Evolutionary conservation across 2,113 vertebrate genomes (phyloP).

Genomic region (Megaptera novaeangliae): DNA sequence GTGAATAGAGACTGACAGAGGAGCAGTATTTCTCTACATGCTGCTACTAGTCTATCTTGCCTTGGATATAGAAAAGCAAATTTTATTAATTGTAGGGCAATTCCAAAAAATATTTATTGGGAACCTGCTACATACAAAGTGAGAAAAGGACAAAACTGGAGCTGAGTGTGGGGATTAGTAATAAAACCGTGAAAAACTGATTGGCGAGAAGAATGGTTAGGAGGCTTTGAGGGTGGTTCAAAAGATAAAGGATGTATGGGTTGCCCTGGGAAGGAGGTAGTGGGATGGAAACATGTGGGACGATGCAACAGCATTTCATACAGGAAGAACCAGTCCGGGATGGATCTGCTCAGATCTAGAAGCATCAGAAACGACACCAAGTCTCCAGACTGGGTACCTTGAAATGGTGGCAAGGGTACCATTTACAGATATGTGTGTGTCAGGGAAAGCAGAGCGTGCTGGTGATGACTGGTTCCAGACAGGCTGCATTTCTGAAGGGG

Average conservation of each 20-base stretch:
- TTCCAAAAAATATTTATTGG: neutral
- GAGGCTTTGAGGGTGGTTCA: neutral
- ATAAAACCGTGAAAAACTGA: neutral
- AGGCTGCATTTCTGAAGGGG: neutral
- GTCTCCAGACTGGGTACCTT: neutral
- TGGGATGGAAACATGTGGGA: neutral
- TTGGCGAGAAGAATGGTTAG: neutral
- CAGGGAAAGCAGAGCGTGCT: too few species aligned
- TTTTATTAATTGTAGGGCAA: neutral
- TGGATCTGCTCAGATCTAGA: neutral
- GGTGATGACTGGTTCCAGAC: neutral
- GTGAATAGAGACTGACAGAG: rapidly evolving
- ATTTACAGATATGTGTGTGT: rapidly evolving
- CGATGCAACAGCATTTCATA: neutral
- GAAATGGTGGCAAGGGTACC: rapidly evolving
- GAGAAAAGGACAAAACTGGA: neutral
- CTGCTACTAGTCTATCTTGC: neutral
- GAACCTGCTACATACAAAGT: neutral
- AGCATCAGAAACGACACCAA: too few species aligned
- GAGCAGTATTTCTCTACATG: neutral
- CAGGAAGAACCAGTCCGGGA: neutral
- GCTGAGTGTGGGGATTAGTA: neutral
- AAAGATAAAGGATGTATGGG: rapidly evolving
- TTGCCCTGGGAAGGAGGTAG: neutral
- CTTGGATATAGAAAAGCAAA: neutral